Conservation (phyloP, 2,113 vertebrate species). For the Coptodon bakossiorum region DNA sequence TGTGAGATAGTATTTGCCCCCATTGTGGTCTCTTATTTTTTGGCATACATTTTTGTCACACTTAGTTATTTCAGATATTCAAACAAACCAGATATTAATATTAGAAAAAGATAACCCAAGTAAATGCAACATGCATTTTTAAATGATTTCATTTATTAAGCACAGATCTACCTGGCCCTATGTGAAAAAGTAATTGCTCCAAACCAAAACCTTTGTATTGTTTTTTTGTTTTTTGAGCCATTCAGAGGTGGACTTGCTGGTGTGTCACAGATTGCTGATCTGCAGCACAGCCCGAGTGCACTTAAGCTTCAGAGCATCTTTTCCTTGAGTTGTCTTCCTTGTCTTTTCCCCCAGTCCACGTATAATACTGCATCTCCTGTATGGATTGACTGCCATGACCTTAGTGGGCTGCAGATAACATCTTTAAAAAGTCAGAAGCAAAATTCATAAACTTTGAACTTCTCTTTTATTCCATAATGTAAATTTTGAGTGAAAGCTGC, state of each 20-base stretch:
- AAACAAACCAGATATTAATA: background rate
- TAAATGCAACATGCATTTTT: background rate
- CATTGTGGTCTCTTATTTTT: background rate
- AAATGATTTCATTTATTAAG: background rate
- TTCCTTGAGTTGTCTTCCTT: background rate
- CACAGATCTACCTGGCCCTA: background rate
- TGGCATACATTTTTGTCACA: background rate
- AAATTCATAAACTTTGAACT: background rate
- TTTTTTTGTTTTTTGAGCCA: background rate
- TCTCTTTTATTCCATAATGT: background rate
- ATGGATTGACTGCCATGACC: background rate
- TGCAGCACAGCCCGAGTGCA: fast-evolving
- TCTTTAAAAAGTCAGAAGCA: background rate
- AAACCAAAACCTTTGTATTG: background rate
- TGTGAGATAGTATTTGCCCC: background rate
- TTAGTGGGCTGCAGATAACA: background rate
- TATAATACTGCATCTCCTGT: background rate
- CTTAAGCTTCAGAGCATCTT: background rate
- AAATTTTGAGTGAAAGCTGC: background rate
- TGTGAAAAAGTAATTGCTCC: background rate
- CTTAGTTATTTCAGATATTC: background rate
- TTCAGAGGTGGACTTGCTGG: background rate
- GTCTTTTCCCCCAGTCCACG: fast-evolving
- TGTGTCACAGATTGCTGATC: background rate
- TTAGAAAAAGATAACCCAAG: background rate